A percentile compares a stretch with the other conserved stretches of the same genome.
Conservation (phyloP, 2,113 vertebrate genomes). For the Lagenorhynchus albirostris region DNA sequence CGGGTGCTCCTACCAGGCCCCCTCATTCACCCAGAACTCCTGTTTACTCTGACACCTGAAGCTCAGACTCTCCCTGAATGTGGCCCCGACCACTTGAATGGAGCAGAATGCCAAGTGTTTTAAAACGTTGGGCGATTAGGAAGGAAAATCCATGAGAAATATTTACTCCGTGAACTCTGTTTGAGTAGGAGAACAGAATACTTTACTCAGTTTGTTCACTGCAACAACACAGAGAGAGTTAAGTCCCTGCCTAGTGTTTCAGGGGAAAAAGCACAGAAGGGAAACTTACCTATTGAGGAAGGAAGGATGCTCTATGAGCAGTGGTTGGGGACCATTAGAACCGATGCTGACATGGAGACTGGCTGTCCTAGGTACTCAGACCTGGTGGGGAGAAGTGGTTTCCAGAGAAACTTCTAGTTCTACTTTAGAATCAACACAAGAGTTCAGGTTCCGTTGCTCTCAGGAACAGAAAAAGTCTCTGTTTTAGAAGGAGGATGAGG, state of each 20-base stretch:
- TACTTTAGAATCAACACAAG: background rate
- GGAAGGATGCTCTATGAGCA: background rate
- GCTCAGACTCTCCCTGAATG: background rate
- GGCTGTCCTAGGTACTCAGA: background rate
- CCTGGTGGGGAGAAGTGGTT: background rate
- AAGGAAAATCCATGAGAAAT: slow-evolving; percentile 29
- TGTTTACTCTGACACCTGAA: background rate
- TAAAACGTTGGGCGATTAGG: background rate
- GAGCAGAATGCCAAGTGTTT: slow-evolving; percentile 3
- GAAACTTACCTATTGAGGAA: background rate
- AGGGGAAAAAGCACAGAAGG: background rate
- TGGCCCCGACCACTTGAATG: background rate
- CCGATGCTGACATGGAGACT: accelerated
- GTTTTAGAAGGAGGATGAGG: background rate
- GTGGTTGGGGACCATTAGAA: background rate
- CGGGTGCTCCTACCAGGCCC: background rate
- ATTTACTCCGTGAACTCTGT: background rate
- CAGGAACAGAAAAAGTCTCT: background rate
- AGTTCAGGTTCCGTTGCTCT: background rate
- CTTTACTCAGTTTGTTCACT: background rate
- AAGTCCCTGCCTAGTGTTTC: background rate
- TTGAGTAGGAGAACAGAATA: background rate
- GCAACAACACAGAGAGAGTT: background rate
- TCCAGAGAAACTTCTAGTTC: background rate
- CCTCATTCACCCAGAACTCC: background rate